These are phyloP conservation scores for Tinea pellionella DNA, from an alignment of 2,888 invertebrate species.

Conservation along the genomic window DNA sequence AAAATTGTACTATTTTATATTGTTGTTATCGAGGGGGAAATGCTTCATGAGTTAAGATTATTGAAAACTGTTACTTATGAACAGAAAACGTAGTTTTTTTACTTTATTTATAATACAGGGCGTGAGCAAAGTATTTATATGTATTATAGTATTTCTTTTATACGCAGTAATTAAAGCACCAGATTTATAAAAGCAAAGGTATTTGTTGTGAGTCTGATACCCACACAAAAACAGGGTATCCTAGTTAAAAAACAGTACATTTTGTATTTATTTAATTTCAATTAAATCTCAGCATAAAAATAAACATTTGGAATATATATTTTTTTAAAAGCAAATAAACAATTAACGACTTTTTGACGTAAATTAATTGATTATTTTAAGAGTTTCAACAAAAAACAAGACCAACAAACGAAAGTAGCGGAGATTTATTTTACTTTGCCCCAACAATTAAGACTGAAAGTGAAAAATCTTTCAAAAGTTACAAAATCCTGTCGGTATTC, in stretches of 20 bases:
- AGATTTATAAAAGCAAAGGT: no score
- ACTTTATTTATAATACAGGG: no score
- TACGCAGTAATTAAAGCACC: no score
- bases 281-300: no score
- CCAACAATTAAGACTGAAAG: constrained; percentile 63
- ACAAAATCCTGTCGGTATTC: constrained; percentile 31
- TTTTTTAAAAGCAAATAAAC: not conserved
- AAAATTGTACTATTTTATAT: not conserved
- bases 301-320: no score
- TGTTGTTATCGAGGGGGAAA: not conserved
- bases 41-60: not conserved
- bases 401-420: constrained; percentile 49
- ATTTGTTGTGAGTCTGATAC: no score
- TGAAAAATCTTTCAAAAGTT: constrained; percentile 64
- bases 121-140: no score
- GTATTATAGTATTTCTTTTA: no score
- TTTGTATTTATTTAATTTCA: no score
- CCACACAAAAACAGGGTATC: no score
- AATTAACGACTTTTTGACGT: not conserved
- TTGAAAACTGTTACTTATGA: not conserved
- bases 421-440: constrained; percentile 63
- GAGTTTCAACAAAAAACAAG: constrained; percentile 40
- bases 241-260: no score
- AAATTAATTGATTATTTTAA: constrained; percentile 61
- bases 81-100: no score